These are phyloP conservation scores for Epistrophe eligans DNA, from an alignment of 2,888 invertebrate species.

Conservation along the genomic window DNA sequence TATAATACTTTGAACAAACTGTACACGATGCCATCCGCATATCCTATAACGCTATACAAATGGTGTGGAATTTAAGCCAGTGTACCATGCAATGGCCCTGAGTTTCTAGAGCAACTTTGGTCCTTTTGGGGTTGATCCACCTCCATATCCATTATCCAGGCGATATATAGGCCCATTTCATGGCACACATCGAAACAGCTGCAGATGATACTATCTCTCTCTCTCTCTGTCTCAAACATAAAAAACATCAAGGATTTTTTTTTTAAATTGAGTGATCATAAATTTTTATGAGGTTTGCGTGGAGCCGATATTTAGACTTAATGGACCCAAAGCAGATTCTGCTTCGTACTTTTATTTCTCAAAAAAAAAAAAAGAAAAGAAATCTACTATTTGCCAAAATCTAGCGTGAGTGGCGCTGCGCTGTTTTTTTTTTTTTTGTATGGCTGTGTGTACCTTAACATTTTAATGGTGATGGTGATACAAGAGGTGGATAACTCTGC, in stretches of 20 bases:
- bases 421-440: constrained; percentile 36
- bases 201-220: constrained; percentile 25
- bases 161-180: constrained; percentile 13
- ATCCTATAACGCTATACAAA: constrained; percentile 9
- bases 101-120: neutral
- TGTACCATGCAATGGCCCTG: neutral
- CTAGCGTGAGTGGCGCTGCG: neutral
- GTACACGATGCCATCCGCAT: constrained; percentile 8
- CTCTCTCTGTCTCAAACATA: neutral
- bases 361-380: neutral
- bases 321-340: constrained; percentile 73
- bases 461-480: constrained; percentile 25
- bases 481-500: neutral
- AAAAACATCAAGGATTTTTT: constrained; percentile 54
- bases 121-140: constrained; percentile 44
- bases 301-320: constrained; percentile 75
- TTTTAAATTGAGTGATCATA: constrained; percentile 76
- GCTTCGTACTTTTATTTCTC: constrained; percentile 21
- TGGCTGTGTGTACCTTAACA: constrained; percentile 21
- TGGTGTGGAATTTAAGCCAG: constrained; percentile 42
- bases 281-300: constrained; percentile 75
- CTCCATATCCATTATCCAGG: constrained; percentile 38
- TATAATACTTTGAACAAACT: constrained; percentile 70
- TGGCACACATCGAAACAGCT: constrained; percentile 16
- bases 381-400: constrained; percentile 1